Base-by-base conservation (phyloP, 2,797 vertebrate genomes). In the Enteromius fasciolatus region DNA sequence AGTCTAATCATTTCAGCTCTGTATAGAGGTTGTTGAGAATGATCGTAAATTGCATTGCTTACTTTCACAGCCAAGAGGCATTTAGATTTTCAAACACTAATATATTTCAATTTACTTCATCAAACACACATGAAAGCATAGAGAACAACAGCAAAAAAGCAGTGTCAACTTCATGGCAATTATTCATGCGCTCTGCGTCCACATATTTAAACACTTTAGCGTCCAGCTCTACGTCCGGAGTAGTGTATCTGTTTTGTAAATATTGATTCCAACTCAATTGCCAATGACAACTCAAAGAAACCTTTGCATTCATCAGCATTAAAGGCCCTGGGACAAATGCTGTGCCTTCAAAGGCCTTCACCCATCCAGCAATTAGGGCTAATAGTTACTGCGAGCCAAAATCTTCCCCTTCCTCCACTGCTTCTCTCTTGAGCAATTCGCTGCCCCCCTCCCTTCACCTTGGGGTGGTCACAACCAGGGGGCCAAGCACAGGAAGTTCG, bases 231-330 rank as follows among this genome's bases (percentile, higher is more conserved):
- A 79, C 84, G 33, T 85, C 87, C 87, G 90, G 88, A 85, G 84
- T 78, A 73, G 85, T 81, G 92, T 89, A 91, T 92, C 92, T 94
- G 93, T 92, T 95, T 91, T 94, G 94, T 94, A 94, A 95, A 93
- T 91, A 89, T 92, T 91, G 94, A 92, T 93, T 90, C 90, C 89
- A 90, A 88, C 91, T 89, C 93, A 90, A 95, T 96, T 93, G 92
- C 92, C 90, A 92, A 93, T 93, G 95, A 95, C 95, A 96, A 93
- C 91, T 91, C 78, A 91, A 93, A 92, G 90, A 87, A 90, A 91
- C 85, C 85, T 88, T 91, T 85, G 89, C 90, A 87, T 94, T 93
- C 90, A 87, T 91, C 89, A 85, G 88, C 85, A 85, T 90, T 90
- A 86, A 78, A 68, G 89, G 78, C 90, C 84, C 75, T 85, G 87